Percentiles rank a stretch among this genome's conserved stretches.
These are phyloP conservation scores for Molorchus minor DNA, from an alignment of 2,888 invertebrate species.

Conservation along the genomic window DNA sequence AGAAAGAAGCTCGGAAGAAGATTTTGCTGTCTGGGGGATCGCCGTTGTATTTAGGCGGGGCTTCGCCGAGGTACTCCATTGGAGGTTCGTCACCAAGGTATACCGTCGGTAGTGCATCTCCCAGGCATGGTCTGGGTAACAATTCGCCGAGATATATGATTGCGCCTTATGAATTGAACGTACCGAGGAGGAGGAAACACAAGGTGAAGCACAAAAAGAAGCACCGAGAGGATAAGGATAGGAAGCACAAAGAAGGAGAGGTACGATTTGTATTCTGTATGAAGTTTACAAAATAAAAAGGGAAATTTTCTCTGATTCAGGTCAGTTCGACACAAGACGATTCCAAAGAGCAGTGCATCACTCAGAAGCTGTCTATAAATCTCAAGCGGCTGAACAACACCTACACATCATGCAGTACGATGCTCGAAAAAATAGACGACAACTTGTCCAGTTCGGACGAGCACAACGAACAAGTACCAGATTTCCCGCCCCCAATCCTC, in stretches of 20 bases:
- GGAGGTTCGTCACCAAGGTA: slow-evolving; percentile 63
- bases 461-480: slow-evolving; percentile 63
- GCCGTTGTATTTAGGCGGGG: slow-evolving; percentile 43
- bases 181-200: slow-evolving; percentile 62
- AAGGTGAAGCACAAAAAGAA: slow-evolving; percentile 83
- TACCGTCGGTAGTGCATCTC: slow-evolving; percentile 68
- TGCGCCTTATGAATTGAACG: slow-evolving; percentile 54
- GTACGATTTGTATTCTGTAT: slow-evolving; percentile 38
- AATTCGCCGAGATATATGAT: slow-evolving; percentile 66
- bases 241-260: slow-evolving; percentile 59
- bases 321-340: slow-evolving; percentile 57
- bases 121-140: slow-evolving; percentile 68
- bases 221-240: slow-evolving; percentile 69
- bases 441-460: slow-evolving; percentile 59
- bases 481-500: slow-evolving; percentile 65
- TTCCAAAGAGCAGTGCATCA: slow-evolving; percentile 73
- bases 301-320: slow-evolving; percentile 34
- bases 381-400: slow-evolving; percentile 77
- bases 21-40: slow-evolving; percentile 55
- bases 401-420: slow-evolving; percentile 64
- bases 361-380: slow-evolving; percentile 80
- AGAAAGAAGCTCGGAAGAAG: slow-evolving; percentile 78
- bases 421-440: slow-evolving; percentile 57
- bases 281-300: background rate
- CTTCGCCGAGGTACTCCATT: slow-evolving; percentile 57